Evolutionary conservation across 2,888 invertebrate species (phyloP).

Genomic region (Neoitamus cyanurus): DNA sequence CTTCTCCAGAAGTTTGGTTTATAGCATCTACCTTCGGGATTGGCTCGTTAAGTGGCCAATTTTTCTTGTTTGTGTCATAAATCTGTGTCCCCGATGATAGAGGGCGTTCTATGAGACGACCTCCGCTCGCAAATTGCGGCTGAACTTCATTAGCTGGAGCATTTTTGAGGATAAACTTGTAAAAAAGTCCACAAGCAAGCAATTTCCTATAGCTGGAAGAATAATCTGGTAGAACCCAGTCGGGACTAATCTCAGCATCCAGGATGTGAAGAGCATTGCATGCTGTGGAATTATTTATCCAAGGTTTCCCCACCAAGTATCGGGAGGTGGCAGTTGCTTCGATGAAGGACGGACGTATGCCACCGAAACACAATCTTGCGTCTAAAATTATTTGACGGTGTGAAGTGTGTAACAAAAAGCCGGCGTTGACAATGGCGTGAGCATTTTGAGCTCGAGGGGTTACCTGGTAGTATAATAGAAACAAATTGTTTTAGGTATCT

Average conservation of each 20-base stretch:
- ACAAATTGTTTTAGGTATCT: too few species aligned
- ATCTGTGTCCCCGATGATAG: slow-evolving; percentile 74
- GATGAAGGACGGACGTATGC: slow-evolving; percentile 68
- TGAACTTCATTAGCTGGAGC: slow-evolving; percentile 69
- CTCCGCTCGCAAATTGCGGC: slow-evolving; percentile 69
- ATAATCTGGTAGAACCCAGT: slow-evolving; percentile 72
- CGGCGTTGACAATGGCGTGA: slow-evolving; percentile 78
- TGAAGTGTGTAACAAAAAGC: slow-evolving; percentile 71
- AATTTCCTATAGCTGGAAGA: slow-evolving; percentile 73
- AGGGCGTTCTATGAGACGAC: slow-evolving; percentile 69
- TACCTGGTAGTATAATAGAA: too few species aligned
- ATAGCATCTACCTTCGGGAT: slow-evolving; percentile 76
- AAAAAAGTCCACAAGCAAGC: slow-evolving; percentile 77
- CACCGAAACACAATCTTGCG: slow-evolving; percentile 72
- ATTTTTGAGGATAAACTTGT: slow-evolving; percentile 73
- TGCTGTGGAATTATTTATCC: slow-evolving; percentile 65
- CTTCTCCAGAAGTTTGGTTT: slow-evolving; percentile 71
- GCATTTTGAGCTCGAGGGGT: slow-evolving; percentile 75
- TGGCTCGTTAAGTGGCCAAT: slow-evolving; percentile 79
- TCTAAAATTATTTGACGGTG: slow-evolving; percentile 55
- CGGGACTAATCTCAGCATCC: slow-evolving; percentile 72
- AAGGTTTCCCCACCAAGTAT: slow-evolving; percentile 66
- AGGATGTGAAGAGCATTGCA: slow-evolving; percentile 68
- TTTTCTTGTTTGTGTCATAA: slow-evolving; percentile 73
- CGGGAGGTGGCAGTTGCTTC: slow-evolving; percentile 69